Conservation (phyloP, 2,888 invertebrate genomes). For the Agriopis marginaria region DNA sequence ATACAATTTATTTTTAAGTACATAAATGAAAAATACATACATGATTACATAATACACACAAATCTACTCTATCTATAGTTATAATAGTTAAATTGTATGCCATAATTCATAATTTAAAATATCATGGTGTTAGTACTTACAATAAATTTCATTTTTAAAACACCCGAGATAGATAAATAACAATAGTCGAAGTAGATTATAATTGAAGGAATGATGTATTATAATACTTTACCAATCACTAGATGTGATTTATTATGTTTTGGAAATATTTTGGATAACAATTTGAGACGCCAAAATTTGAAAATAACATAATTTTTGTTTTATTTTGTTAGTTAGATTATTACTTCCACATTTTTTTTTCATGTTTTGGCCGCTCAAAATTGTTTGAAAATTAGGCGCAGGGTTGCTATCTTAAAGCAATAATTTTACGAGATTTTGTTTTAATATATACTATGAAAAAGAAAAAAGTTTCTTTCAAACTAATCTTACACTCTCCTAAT, state of each 20-base stretch:
- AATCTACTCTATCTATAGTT: slow-evolving; percentile 53
- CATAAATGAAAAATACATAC: slow-evolving; percentile 72
- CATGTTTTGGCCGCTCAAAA: too few relatives aligned
- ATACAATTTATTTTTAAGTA: slow-evolving; percentile 61
- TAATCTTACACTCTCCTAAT: neutral
- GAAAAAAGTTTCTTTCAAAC: neutral
- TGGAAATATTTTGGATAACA: neutral
- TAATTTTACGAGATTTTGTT: slow-evolving; percentile 1
- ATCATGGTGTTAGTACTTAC: slow-evolving; percentile 52
- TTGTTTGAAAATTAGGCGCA: too few relatives aligned
- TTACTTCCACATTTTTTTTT: too few relatives aligned
- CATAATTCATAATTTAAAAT: slow-evolving; percentile 56
- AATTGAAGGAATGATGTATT: slow-evolving; percentile 58
- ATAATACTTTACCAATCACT: slow-evolving; percentile 55
- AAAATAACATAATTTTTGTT: too few relatives aligned
- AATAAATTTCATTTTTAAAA: slow-evolving; percentile 62
- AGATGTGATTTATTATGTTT: neutral
- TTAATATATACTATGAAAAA: neutral
- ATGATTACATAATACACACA: slow-evolving; percentile 70
- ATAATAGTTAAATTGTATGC: slow-evolving; percentile 61
- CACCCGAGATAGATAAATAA: slow-evolving; percentile 40
- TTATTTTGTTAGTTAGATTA: too few relatives aligned
- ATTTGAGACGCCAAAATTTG: too few relatives aligned
- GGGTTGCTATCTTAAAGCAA: neutral
- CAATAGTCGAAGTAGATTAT: neutral